Evolutionary conservation across 2,888 invertebrate genomes (phyloP).

Genomic region (Orchestes rusci): DNA sequence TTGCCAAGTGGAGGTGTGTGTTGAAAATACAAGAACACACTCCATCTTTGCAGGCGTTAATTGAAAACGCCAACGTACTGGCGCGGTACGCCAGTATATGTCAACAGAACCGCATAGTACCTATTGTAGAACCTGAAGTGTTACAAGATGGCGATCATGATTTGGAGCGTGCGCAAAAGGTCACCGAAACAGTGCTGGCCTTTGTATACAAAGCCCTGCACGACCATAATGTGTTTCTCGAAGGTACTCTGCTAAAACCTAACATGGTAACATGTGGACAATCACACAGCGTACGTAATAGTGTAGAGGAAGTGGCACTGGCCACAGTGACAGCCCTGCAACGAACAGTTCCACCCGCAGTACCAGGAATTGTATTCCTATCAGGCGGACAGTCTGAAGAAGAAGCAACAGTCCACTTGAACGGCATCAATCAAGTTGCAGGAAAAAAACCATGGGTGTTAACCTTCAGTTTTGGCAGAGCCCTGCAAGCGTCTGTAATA

Average conservation of each 20-base stretch:
- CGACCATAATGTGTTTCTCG: slow-evolving; percentile 96
- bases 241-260: slow-evolving; percentile 93
- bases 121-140: slow-evolving; percentile 98
- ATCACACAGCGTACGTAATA: slow-evolving; percentile 40
- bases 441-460: slow-evolving; percentile 93
- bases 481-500: slow-evolving; percentile 93
- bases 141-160: slow-evolving; percentile 97
- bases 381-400: slow-evolving; percentile 99
- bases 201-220: slow-evolving; percentile 93
- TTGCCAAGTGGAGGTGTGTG: slow-evolving; percentile 98
- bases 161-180: slow-evolving; percentile 78
- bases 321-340: slow-evolving; percentile 92
- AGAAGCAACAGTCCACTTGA: slow-evolving; percentile 92
- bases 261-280: slow-evolving; percentile 78
- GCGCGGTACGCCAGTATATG: slow-evolving; percentile 97
- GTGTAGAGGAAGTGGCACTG: slow-evolving; percentile 82
- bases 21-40: slow-evolving; percentile 88
- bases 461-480: slow-evolving; percentile 97
- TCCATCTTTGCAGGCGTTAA: slow-evolving; percentile 83
- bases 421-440: slow-evolving; percentile 82
- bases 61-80: slow-evolving; percentile 93
- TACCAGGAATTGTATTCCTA: slow-evolving; percentile 93
- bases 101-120: slow-evolving; percentile 89
- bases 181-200: slow-evolving; percentile 90
- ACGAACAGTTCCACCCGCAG: slow-evolving; percentile 92